Evolutionary conservation across 2,888 invertebrate species (phyloP), one percentile per base, ranked within the genome.

Genomic region (Lymantria monacha): DNA sequence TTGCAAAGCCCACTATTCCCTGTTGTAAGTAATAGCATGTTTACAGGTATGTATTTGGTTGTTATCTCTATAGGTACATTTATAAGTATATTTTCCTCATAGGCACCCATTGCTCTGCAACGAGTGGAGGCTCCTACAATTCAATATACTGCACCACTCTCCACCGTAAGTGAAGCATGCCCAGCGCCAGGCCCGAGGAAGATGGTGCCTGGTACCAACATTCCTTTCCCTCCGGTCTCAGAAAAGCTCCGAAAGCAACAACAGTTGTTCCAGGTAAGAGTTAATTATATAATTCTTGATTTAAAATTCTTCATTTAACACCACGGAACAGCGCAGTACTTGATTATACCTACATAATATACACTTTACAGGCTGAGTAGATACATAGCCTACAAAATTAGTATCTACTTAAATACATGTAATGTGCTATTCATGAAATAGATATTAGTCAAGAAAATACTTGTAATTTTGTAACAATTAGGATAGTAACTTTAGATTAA

Each of bases 81-180:
- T 36, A 3, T n/a, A 14, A 43, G 46, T 49, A 48, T 50, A 44
- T 61, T 62, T 60, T 59, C 40, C 49, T 61, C 42, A 47, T 60
- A 91, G 91, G 87, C 80, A 58, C 91, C 91, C 46, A 79, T 87
- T 59, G 85, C 88, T 48, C 66, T 90, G 75, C 89, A 90, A 82
- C 81, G 86, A 73, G 88, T 81, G 72, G 91, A 91, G 50, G 73
- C 79, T 0, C 87, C 90, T 1, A 56, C 66, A 31, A 85, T 91
- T 65, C 69, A 79, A 61, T 88, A 91, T 73, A 87, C 79, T 49
- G 80, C 87, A 2, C 87, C 88, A 11, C 61, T 90, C 57, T 87
- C 90, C 8, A 88, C 91, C 8, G 90, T 91, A 37, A 67, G 78
- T 7, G 86, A 88, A 49, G 79, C 84, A 22, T 81, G 85, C 59